Evolutionary conservation across 2,888 invertebrate genomes (phyloP).

Genomic region (Tinea trinotella): DNA sequence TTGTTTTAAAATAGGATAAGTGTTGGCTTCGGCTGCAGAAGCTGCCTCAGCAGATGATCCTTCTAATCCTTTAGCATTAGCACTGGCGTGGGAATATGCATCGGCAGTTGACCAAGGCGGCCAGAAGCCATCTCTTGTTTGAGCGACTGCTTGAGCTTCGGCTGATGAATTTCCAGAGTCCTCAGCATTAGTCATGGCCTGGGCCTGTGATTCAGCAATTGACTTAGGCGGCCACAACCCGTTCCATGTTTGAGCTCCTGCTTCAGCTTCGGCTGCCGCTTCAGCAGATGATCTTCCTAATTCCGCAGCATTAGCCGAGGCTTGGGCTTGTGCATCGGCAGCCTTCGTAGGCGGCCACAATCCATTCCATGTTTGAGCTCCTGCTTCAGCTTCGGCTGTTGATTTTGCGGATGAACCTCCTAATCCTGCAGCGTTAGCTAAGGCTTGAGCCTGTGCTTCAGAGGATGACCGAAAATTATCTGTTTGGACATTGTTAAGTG

Average conservation of each 20-base stretch:
- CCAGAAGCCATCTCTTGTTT: background rate
- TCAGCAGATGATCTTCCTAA: background rate
- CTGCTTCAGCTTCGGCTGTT: background rate
- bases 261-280: background rate
- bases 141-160: background rate
- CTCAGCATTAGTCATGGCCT: background rate
- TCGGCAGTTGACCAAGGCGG: background rate
- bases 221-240: background rate
- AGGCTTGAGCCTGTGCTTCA: constrained; percentile 4
- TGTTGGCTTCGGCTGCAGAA: background rate
- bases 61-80: background rate
- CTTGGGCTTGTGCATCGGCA: background rate
- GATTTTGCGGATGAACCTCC: background rate
- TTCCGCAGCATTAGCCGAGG: background rate
- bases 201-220: background rate
- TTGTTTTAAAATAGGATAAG: too few relatives aligned
- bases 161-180: background rate
- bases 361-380: background rate
- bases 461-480: too few relatives aligned
- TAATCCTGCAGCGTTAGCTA: background rate
- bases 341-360: background rate
- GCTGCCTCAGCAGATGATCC: background rate
- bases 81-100: background rate
- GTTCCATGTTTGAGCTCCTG: too few relatives aligned
- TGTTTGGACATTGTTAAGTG: too few relatives aligned